Conservation (phyloP, 2,888 invertebrate species). For the Drosophila infuscata region DNA sequence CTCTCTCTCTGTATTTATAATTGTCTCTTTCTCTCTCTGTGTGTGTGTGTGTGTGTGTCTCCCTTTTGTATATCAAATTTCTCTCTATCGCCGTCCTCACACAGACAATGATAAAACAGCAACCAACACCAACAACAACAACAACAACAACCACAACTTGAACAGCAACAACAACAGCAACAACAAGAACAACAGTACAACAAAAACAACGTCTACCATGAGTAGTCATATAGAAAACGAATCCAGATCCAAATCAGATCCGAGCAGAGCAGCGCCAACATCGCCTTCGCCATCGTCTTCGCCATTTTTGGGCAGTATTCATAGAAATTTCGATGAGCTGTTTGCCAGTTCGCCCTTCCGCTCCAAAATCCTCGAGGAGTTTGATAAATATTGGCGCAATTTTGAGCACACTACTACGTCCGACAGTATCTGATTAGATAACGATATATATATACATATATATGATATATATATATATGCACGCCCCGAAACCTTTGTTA, state of each 20-base stretch:
- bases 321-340: conserved; percentile 75
- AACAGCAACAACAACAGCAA: conserved; percentile 18
- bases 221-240: conserved; percentile 45
- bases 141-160: conserved; percentile 19
- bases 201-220: conserved; percentile 29
- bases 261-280: conserved; percentile 27
- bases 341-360: conserved; percentile 81
- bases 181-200: conserved; percentile 22
- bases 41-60: conserved; percentile 29
- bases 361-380: conserved; percentile 78
- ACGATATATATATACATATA: conserved; percentile 9
- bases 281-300: conserved; percentile 25
- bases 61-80: conserved; percentile 58
- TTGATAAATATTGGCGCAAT: conserved; percentile 82
- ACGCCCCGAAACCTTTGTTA: conserved; percentile 53
- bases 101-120: conserved; percentile 61
- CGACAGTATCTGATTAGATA: conserved; percentile 45
- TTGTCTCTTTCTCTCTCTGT: conserved; percentile 34
- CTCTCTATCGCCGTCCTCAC: conserved; percentile 57
- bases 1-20: conserved; percentile 31
- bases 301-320: conserved; percentile 58
- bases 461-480: conserved; percentile 1
- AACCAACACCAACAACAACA: conserved; percentile 33
- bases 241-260: conserved; percentile 31
- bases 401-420: conserved; percentile 63